Evolutionary conservation across 2,888 invertebrate species (phyloP).

Genomic region (Tyria jacobaeae): DNA sequence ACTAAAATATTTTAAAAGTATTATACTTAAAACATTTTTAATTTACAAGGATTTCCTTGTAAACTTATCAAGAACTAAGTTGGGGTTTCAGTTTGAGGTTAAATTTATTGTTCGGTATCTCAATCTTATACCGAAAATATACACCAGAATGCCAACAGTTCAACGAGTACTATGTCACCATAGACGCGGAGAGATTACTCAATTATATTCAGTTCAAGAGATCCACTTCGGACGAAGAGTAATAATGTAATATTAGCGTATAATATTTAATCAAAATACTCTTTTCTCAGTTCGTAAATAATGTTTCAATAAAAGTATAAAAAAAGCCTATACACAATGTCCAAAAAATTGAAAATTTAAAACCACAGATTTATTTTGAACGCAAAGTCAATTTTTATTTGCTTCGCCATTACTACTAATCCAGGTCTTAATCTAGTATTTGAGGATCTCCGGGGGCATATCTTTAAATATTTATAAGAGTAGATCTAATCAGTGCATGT

Average conservation of each 20-base stretch:
- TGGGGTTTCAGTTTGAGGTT: conserved; percentile 1
- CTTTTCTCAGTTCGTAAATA: neutral
- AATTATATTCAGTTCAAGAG: conserved; percentile 57
- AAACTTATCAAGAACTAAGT: neutral
- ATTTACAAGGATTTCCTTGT: neutral
- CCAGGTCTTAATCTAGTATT: too few relatives aligned
- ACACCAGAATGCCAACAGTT: conserved; percentile 26
- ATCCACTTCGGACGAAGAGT: conserved; percentile 48
- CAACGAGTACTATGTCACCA: conserved; percentile 48
- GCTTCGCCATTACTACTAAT: too few relatives aligned
- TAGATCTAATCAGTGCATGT: too few relatives aligned
- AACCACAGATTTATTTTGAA: too few relatives aligned
- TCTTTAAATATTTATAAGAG: too few relatives aligned
- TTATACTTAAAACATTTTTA: neutral
- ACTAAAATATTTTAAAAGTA: neutral
- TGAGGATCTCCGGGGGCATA: too few relatives aligned
- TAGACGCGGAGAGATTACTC: conserved; percentile 54
- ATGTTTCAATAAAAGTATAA: too few relatives aligned
- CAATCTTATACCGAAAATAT: conserved; percentile 18
- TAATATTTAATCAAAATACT: conserved; percentile 23
- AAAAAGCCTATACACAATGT: too few relatives aligned
- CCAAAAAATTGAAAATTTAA: too few relatives aligned
- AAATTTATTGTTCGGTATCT: conserved; percentile 3
- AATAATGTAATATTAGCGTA: conserved; percentile 49
- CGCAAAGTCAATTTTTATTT: too few relatives aligned